A percentile compares a stretch with the other conserved stretches of the same genome.
phyloP scores from a whole-genome alignment of 2,888 invertebrate genomes.

The Leptinotarsa haldemani region DNA sequence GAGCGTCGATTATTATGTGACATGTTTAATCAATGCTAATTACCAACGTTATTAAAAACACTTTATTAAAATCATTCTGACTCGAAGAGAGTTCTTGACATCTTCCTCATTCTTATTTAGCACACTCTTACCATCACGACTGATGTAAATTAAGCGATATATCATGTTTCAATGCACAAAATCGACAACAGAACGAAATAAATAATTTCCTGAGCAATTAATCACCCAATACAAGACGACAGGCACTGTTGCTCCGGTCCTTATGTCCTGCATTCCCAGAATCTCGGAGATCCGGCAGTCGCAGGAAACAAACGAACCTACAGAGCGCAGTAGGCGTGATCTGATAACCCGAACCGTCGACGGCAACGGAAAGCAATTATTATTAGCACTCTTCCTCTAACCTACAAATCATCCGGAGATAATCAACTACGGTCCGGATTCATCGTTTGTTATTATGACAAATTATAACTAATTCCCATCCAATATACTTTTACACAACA shows the following conservation, averaged over 20 bases:
- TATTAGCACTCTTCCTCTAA: slow-evolving; percentile 63
- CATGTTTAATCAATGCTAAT: no score
- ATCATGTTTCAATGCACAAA: neutral
- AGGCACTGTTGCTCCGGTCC: slow-evolving; percentile 4
- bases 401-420: slow-evolving; percentile 63
- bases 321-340: slow-evolving; percentile 16
- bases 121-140: no score
- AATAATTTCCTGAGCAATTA: slow-evolving; percentile 1
- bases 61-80: no score
- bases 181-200: neutral
- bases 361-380: slow-evolving; percentile 63
- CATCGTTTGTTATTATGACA: slow-evolving; percentile 59
- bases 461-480: slow-evolving; percentile 51
- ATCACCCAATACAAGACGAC: neutral
- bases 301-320: slow-evolving; percentile 17
- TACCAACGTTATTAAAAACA: no score
- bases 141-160: neutral
- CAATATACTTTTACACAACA: slow-evolving; percentile 45
- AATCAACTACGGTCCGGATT: slow-evolving; percentile 56
- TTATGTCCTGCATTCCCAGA: slow-evolving; percentile 18
- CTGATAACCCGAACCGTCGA: slow-evolving; percentile 45
- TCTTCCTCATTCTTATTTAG: no score
- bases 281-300: slow-evolving; percentile 14
- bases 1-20: no score
- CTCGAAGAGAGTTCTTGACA: no score